Conservation (phyloP, 2,888 invertebrate genomes). For the Eupeodes luniger region DNA sequence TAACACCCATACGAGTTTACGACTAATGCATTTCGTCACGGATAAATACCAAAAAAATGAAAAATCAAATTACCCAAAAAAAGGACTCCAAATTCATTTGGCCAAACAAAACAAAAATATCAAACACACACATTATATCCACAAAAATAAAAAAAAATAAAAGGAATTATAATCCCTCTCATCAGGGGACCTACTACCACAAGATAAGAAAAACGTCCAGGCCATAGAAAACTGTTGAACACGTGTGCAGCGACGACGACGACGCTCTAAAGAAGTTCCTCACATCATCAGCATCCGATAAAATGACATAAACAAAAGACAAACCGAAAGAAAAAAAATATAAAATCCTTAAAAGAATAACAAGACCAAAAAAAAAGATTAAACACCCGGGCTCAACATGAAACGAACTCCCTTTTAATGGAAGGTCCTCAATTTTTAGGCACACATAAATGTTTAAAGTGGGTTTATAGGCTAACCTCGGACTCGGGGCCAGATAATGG, state of each 20-base stretch:
- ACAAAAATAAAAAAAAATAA: conserved; percentile 13
- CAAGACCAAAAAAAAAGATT: conserved; percentile 43
- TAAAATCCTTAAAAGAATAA: conserved; percentile 28
- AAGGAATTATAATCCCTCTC: conserved; percentile 54
- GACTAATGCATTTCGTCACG: conserved; percentile 71
- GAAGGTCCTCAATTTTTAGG: background rate
- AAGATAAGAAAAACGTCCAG: conserved; percentile 45
- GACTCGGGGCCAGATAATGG: conserved; percentile 59
- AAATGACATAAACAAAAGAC: conserved; percentile 58
- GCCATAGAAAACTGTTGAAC: conserved; percentile 57
- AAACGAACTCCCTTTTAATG: conserved; percentile 21
- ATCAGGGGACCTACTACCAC: conserved; percentile 63
- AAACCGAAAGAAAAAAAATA: conserved; percentile 10
- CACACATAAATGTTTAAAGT: conserved; percentile 34
- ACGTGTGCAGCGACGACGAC: conserved; percentile 59
- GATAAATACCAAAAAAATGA: conserved; percentile 25
- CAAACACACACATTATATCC: conserved; percentile 49
- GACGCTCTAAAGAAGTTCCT: conserved; percentile 47
- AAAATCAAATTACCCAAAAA: conserved; percentile 67
- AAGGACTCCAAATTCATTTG: conserved; percentile 38
- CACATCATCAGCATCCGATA: conserved; percentile 46
- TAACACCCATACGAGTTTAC: conserved; percentile 35
- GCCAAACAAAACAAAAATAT: conserved; percentile 56
- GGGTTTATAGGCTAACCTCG: conserved; percentile 69
- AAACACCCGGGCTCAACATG: conserved; percentile 26